Conservation (phyloP, 2,888 invertebrate species). For the Prenolepis imparis region DNA sequence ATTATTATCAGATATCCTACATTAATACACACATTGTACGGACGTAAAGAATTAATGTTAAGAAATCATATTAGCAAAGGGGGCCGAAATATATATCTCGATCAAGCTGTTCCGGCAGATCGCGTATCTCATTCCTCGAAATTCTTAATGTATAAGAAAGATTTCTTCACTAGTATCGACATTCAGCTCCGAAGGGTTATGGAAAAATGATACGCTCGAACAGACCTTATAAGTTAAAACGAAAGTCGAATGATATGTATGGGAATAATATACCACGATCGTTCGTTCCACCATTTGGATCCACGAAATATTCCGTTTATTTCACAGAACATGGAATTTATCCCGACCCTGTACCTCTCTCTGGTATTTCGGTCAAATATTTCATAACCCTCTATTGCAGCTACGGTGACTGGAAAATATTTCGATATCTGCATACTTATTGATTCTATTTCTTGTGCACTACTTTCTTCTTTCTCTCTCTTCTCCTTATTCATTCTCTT, state of each 20-base stretch:
- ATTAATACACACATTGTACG: neutral
- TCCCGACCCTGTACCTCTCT: slow-evolving; percentile 73
- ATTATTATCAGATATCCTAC: no score
- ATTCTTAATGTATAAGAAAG: slow-evolving; percentile 41
- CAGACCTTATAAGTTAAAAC: slow-evolving; percentile 25
- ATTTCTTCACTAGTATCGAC: slow-evolving; percentile 41
- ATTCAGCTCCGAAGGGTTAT: slow-evolving; percentile 28
- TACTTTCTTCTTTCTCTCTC: slow-evolving; percentile 56
- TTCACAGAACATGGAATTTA: slow-evolving; percentile 77
- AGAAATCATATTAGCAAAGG: slow-evolving; percentile 6
- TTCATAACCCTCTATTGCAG: slow-evolving; percentile 76
- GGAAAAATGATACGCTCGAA: slow-evolving; percentile 44
- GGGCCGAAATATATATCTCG: neutral
- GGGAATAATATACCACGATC: slow-evolving; percentile 51
- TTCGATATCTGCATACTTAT: slow-evolving; percentile 74
- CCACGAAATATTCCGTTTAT: slow-evolving; percentile 57
- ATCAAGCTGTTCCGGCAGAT: neutral
- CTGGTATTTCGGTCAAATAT: slow-evolving; percentile 82
- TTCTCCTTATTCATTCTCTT: slow-evolving; percentile 4
- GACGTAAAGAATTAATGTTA: neutral
- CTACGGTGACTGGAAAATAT: slow-evolving; percentile 77
- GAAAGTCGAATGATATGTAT: slow-evolving; percentile 39
- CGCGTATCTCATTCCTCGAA: neutral
- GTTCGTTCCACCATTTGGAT: slow-evolving; percentile 43
- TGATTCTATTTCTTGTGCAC: slow-evolving; percentile 67